These are phyloP conservation scores for Caprella mutica DNA, from an alignment of 2,888 invertebrate genomes.

Conservation along the genomic window DNA sequence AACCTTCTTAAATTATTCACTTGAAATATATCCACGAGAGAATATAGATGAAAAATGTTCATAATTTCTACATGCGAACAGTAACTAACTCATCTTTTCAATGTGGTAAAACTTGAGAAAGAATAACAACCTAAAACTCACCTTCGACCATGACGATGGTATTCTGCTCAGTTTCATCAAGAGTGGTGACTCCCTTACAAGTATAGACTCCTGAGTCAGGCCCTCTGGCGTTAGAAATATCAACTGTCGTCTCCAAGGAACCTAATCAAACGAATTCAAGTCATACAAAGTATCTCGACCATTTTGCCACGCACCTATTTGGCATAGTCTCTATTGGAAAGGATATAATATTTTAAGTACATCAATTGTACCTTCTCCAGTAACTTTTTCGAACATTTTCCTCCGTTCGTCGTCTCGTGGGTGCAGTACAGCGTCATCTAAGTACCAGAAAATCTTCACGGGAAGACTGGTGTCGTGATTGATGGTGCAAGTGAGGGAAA, in stretches of 20 bases:
- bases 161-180: constrained; percentile 19
- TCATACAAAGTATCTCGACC: no score
- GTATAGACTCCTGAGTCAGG: constrained; percentile 33
- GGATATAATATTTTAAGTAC: no score
- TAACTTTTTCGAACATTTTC: background rate
- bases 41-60: no score
- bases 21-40: no score
- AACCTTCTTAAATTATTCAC: no score
- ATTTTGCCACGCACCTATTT: no score
- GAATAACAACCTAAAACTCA: constrained; percentile 2
- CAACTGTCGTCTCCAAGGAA: no score
- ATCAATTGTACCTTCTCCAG: no score
- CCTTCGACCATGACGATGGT: constrained; percentile 31
- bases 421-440: constrained; percentile 10
- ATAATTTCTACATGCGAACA: no score
- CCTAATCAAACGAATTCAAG: no score
- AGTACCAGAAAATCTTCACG: background rate
- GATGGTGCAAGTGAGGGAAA: background rate
- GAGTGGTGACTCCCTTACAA: constrained; percentile 19
- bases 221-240: no score
- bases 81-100: background rate
- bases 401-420: background rate
- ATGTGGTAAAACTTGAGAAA: background rate
- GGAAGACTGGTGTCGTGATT: background rate
- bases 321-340: no score